Evolutionary conservation across 2,888 invertebrate genomes (phyloP), one percentile per base, ranked within the genome.

Genomic region (Hedya salicella): DNA sequence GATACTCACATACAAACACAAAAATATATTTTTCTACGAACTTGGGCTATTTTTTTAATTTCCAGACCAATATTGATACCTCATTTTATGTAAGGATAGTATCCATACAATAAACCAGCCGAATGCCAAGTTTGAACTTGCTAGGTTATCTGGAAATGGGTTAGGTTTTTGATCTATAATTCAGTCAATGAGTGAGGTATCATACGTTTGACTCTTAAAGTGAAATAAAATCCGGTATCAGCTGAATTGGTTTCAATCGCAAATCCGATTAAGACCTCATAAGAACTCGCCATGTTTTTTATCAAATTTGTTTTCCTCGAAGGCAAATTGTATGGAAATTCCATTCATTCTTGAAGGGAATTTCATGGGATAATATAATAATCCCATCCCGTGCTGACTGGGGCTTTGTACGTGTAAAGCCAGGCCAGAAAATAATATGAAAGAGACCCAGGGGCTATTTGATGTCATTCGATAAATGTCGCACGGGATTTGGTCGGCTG

Each of bases 291-390:
- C 16, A 25, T 9, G 30, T 30, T 30, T 50, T 14, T 50, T 50
- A 25, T 25, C 25, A 21, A 52, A 52, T n/a, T 61, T 42, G 42
- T 52, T 61, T 44, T 25, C 42, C 32, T 19, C 32, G 30, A 19
- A 25, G 8, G 42, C 9, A 61, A 61, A 61, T 52, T 52, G 30
- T 61, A 61, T 52, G 50, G 32, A 42, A 52, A 62, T 52, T 44
- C 44, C 42, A 32, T 44, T 62, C 52, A 44, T 32, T 48, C 46
- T 59, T 59, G 57, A 63, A 68, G 73, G 69, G 73, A 78, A 77
- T 78, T 74, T 75, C 74, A 76, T 78, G 74, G 77, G 73, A 78
- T 80, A 79, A 80, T 80, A 79, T 75, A 77, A 78, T 82, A 79
- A 79, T 78, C 78, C 77, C 72, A 75, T 76, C 72, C 70, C 64